Evolutionary conservation across 2,797 vertebrate species (phyloP).

Genomic region (Poliocrania exsul): DNA sequence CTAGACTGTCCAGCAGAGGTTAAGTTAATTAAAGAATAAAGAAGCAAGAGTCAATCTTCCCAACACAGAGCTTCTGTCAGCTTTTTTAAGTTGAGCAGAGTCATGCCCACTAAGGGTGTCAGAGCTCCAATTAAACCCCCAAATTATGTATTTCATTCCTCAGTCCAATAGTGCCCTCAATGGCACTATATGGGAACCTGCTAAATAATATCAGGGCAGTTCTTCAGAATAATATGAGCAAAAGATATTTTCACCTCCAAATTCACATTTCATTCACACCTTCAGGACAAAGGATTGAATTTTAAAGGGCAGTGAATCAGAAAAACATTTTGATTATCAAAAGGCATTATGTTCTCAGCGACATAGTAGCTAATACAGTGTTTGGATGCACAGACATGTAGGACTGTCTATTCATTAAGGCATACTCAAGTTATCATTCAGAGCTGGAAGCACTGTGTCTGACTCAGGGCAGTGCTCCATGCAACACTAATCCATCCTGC

Average conservation of each 20-base stretch:
- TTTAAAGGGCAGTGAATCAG: neutral
- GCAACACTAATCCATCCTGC: neutral
- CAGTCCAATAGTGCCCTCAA: neutral
- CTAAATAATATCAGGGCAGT: neutral
- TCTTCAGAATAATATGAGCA: neutral
- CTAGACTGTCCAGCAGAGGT: neutral
- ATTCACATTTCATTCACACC: neutral
- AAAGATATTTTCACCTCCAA: neutral
- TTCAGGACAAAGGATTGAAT: neutral
- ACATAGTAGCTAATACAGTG: neutral
- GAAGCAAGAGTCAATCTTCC: conserved; percentile 14
- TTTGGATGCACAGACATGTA: neutral
- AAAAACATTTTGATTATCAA: neutral
- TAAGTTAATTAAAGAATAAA: conserved; percentile 57
- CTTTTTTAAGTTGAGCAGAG: neutral
- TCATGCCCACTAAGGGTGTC: neutral
- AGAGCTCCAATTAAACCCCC: neutral
- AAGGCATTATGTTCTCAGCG: neutral
- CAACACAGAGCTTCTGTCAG: neutral
- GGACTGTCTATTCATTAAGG: neutral
- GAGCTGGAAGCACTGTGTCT: neutral
- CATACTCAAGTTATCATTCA: neutral
- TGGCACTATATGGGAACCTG: neutral
- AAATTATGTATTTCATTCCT: neutral
- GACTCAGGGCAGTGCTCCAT: neutral